Conservation (phyloP, 2,888 invertebrate species). For the Xanthorhoe spadicearia region DNA sequence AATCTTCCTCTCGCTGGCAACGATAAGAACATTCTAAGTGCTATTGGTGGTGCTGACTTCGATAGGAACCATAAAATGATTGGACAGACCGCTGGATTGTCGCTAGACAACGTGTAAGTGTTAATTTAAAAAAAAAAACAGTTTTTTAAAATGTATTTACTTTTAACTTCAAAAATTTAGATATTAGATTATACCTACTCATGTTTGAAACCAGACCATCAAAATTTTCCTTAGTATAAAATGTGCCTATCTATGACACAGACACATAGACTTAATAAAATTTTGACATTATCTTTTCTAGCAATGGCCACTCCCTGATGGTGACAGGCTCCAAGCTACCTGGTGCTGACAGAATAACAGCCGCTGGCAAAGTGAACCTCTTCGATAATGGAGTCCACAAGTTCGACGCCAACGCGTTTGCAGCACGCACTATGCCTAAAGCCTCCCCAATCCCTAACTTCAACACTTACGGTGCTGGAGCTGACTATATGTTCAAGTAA, state of each 20-base stretch:
- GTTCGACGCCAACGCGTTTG: constrained; percentile 61
- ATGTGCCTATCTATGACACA: no score
- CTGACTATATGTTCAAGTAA: constrained; percentile 66
- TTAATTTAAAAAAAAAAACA: not conserved
- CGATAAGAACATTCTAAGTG: constrained; percentile 55
- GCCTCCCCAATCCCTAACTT: constrained; percentile 59
- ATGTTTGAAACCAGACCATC: no score
- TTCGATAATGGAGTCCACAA: constrained; percentile 55
- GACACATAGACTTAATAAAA: not conserved
- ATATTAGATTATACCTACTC: no score
- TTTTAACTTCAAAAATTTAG: no score
- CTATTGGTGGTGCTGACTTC: constrained; percentile 48
- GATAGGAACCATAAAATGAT: constrained; percentile 41
- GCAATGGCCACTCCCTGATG: constrained; percentile 58
- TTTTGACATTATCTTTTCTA: constrained; percentile 33
- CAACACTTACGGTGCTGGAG: constrained; percentile 61
- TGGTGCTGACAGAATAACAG: constrained; percentile 53
- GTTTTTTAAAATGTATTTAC: no score
- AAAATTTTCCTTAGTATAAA: no score
- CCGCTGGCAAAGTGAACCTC: constrained; percentile 54
- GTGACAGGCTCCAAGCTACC: constrained; percentile 54
- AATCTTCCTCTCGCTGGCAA: constrained; percentile 52
- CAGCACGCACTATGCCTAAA: constrained; percentile 58
- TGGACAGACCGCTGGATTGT: constrained; percentile 54
- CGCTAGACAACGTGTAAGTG: constrained; percentile 61